Evolutionary conservation across 2,113 vertebrate genomes (phyloP), one percentile per base, ranked within the genome.

Genomic region (Balaeniceps rex): DNA sequence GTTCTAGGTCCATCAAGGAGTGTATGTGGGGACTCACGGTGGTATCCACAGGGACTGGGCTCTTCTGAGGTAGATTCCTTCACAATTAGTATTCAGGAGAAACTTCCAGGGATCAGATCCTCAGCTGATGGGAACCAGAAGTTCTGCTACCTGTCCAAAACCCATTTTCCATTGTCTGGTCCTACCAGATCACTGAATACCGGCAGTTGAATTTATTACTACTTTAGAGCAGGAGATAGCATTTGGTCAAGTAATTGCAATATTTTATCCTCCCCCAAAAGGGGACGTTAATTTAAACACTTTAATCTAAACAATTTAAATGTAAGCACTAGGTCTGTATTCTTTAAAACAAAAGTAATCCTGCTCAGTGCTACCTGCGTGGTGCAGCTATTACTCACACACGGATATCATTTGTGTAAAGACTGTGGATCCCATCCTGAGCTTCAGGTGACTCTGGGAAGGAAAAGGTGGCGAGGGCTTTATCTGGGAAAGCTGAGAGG

Each of bases 241-340:
- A 1, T 58, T 78, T 49, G 10, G 9, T 79, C 18, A 17, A 36
- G 16, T 47, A 19, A 21, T 4, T n/a, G 34, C 33, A 68, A 9
- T 36, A 25, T 52, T 90, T 85, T 47, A 34, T 52, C 21, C 24
- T 52, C 14, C 31, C 40, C 4, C 0, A 18, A 15, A 61, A 83
- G 3, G 18, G 6, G 9, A 8, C 0, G 0, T 3, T 19, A 36
- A n/a, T 8, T 52, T 46, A 54, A 71, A 64, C 26, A 7, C 49
- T 40, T 75, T 42, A 57, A 76, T 44, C 42, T 42, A 42, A 42
- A 42, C 26, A 8, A 54, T 40, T 75, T 42, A 57, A 76, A 60
- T 13, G 2, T 14, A 23, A 17, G 9, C 9, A 49, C 36, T 42
- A 6, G n/a, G n/a, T n/a, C n/a, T 5, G 6, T 57, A 7, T 24